Percentiles rank a stretch among this genome's conserved stretches.
Evolutionary conservation across 2,113 vertebrate species (phyloP).

Genomic region (Gadus chalcogrammus): DNA sequence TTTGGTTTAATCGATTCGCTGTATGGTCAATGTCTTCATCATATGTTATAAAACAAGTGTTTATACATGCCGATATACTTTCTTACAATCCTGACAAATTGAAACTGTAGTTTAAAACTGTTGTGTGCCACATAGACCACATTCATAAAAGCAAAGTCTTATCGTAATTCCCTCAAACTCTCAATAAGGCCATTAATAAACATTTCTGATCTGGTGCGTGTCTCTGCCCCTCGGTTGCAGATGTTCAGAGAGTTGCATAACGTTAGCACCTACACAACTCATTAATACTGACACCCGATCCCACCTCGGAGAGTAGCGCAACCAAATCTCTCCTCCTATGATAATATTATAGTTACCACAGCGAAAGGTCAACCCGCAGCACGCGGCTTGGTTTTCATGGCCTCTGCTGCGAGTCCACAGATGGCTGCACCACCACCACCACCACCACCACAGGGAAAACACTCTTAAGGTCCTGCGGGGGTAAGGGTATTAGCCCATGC

Average conservation of each 20-base stretch:
- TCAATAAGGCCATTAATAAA: neutral
- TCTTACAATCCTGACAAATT: no score
- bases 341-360: slow-evolving; percentile 76
- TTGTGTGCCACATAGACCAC: neutral
- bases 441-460: slow-evolving; percentile 51
- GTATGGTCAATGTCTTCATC: no score
- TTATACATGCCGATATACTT: no score
- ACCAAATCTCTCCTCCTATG: slow-evolving; percentile 63
- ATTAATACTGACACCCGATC: slow-evolving; percentile 48
- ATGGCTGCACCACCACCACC: slow-evolving; percentile 54
- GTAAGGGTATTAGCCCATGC: slow-evolving; percentile 38
- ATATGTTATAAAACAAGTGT: no score
- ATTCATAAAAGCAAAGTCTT: neutral
- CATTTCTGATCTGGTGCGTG: neutral
- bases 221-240: slow-evolving; percentile 10
- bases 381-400: slow-evolving; percentile 63
- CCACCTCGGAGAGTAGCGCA: slow-evolving; percentile 49
- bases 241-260: slow-evolving; percentile 23
- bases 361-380: slow-evolving; percentile 73
- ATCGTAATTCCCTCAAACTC: neutral
- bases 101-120: no score
- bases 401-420: slow-evolving; percentile 57
- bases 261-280: slow-evolving; percentile 34
- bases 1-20: no score
- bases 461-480: slow-evolving; percentile 53